phyloP scores from a whole-genome alignment of 1,140 invertebrate species.

The Brachionus angularis region DNA sequence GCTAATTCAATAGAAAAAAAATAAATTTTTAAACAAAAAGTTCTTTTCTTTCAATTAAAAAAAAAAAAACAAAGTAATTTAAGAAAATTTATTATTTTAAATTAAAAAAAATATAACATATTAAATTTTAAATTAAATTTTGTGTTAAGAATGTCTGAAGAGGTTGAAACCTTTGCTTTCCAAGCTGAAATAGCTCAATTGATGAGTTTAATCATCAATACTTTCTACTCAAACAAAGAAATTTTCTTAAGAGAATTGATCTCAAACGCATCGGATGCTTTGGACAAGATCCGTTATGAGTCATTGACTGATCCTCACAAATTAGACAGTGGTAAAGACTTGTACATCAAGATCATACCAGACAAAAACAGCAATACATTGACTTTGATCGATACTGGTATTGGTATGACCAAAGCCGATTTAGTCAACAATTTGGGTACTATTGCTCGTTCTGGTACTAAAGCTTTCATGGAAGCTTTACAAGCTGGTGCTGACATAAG shows the following conservation, averaged over 20 bases:
- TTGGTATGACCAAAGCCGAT: slow-evolving; percentile 89
- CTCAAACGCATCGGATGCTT: slow-evolving; percentile 78
- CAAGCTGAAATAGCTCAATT: slow-evolving; percentile 89
- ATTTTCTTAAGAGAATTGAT: slow-evolving; percentile 96
- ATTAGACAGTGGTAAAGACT: slow-evolving; percentile 79
- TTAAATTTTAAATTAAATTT: too few species aligned
- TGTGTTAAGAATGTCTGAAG: slow-evolving; percentile 38
- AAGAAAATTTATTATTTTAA: too few species aligned
- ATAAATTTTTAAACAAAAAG: slow-evolving; percentile 7
- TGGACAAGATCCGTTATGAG: slow-evolving; percentile 72
- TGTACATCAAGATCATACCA: slow-evolving; percentile 83
- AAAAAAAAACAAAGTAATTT: slow-evolving; percentile 5
- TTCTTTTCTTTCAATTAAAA: neutral
- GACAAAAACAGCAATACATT: slow-evolving; percentile 82
- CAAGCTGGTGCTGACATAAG: slow-evolving; percentile 86
- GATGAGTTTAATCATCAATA: slow-evolving; percentile 98
- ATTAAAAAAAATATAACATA: too few species aligned
- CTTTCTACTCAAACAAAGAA: slow-evolving; percentile 99
- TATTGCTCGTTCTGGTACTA: slow-evolving; percentile 90
- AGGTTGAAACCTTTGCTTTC: slow-evolving; percentile 66
- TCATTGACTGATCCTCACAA: slow-evolving; percentile 79
- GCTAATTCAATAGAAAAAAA: too few species aligned
- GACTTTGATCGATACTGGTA: slow-evolving; percentile 85
- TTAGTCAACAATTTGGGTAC: slow-evolving; percentile 91
- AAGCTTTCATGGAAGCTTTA: slow-evolving; percentile 92